phyloP scores from a whole-genome alignment of 2,888 invertebrate genomes.

The Hydropsyche betteni region DNA sequence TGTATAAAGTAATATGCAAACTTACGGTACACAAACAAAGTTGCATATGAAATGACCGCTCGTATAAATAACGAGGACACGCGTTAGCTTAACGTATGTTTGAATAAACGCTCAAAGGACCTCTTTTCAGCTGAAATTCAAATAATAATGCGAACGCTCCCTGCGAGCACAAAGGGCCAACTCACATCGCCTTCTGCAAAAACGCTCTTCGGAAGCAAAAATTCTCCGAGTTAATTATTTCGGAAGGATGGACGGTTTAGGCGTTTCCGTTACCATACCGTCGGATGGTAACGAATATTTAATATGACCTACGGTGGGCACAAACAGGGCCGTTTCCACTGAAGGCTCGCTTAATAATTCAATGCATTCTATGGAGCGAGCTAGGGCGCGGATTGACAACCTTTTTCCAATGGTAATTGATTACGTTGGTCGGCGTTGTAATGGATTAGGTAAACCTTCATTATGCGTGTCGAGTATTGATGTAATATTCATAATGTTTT shows the following conservation, averaged over 20 bases:
- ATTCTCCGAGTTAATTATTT: no score
- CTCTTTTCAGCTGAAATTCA: slow-evolving; percentile 27
- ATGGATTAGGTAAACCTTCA: no score
- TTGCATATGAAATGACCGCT: not conserved
- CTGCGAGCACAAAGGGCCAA: no score
- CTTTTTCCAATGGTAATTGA: slow-evolving; percentile 13
- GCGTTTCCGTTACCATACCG: not conserved
- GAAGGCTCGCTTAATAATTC: slow-evolving; percentile 47
- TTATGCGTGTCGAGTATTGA: not conserved
- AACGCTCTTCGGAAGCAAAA: no score
- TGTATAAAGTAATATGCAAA: not conserved
- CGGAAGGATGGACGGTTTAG: not conserved
- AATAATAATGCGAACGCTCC: slow-evolving; percentile 14
- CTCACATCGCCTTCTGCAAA: no score
- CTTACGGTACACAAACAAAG: not conserved
- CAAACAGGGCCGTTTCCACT: slow-evolving; percentile 45
- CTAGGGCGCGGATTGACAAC: slow-evolving; percentile 25
- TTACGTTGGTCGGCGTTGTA: not conserved
- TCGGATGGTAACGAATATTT: slow-evolving; percentile 44
- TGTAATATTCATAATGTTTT: not conserved
- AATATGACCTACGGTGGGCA: slow-evolving; percentile 41
- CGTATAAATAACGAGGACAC: not conserved
- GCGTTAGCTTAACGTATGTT: slow-evolving; percentile 5
- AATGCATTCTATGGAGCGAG: slow-evolving; percentile 39
- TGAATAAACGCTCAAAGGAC: slow-evolving; percentile 27